These are phyloP conservation scores for Lepilemur ruficaudatus DNA, from an alignment of 2,797 vertebrate genomes.

Conservation along the genomic window DNA sequence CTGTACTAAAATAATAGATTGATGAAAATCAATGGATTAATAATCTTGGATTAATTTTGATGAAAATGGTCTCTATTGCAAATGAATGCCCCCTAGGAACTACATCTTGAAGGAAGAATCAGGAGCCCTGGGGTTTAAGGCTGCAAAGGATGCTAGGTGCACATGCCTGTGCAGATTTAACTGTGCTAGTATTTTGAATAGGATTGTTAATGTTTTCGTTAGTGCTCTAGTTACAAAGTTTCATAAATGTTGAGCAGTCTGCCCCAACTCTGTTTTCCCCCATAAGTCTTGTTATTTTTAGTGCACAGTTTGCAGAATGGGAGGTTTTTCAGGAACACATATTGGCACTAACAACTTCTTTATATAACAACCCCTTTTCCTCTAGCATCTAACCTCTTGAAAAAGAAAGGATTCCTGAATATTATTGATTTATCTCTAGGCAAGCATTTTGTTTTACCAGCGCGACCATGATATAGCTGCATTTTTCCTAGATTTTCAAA, in stretches of 20 bases:
- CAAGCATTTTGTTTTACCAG: background rate
- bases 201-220: background rate
- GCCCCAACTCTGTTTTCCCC: background rate
- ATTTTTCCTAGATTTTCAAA: conserved; percentile 6
- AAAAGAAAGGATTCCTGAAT: background rate
- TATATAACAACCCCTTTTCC: background rate
- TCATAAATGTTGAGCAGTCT: background rate
- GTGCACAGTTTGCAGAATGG: background rate
- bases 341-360: background rate
- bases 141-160: background rate
- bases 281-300: background rate
- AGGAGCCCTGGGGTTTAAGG: background rate
- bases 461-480: background rate
- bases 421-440: background rate
- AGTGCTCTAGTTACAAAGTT: background rate
- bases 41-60: background rate
- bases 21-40: background rate
- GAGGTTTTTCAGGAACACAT: background rate
- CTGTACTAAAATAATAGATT: background rate
- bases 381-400: background rate
- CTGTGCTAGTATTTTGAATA: background rate
- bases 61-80: background rate
- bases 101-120: background rate
- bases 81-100: background rate
- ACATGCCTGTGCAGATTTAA: background rate